Percentiles rank a stretch among this genome's conserved stretches.
phyloP scores from a whole-genome alignment of 2,113 vertebrate genomes.

The Craseonycteris thonglongyai region DNA sequence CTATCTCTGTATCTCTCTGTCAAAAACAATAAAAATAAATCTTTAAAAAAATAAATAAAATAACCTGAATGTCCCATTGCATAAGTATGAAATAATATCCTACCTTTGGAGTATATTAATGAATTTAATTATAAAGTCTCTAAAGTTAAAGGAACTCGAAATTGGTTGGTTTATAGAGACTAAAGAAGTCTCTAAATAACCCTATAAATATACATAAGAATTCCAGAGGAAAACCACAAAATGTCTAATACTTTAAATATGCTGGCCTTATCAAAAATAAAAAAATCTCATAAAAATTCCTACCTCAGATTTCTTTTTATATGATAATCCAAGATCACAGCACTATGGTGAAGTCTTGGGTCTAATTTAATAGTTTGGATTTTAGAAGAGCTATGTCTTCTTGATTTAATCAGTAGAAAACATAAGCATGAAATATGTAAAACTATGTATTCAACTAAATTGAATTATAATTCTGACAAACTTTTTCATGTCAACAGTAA shows the following conservation, averaged over 20 bases:
- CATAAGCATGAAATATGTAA: background rate
- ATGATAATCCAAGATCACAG: background rate
- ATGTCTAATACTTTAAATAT: background rate
- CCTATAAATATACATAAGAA: background rate
- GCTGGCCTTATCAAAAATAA: background rate
- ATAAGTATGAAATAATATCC: background rate
- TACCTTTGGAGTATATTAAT: background rate
- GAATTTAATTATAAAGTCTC: background rate
- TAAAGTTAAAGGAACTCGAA: background rate
- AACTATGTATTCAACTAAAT: background rate
- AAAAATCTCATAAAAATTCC: background rate
- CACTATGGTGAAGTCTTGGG: background rate
- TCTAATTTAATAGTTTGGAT: background rate
- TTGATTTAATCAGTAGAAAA: background rate
- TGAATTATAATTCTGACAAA: background rate
- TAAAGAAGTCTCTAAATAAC: too few relatives aligned
- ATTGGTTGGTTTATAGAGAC: background rate
- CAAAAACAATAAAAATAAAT: too few relatives aligned
- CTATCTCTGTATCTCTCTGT: too few relatives aligned
- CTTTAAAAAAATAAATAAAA: too few relatives aligned
- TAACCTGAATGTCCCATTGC: background rate
- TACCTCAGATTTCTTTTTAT: background rate
- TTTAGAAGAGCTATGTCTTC: background rate
- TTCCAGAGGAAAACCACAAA: background rate
- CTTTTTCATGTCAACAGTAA: background rate